Percentiles rank a stretch among this genome's conserved stretches.
Evolutionary conservation across 2,888 invertebrate species (phyloP).

Genomic region (Ormyrus rosae): DNA sequence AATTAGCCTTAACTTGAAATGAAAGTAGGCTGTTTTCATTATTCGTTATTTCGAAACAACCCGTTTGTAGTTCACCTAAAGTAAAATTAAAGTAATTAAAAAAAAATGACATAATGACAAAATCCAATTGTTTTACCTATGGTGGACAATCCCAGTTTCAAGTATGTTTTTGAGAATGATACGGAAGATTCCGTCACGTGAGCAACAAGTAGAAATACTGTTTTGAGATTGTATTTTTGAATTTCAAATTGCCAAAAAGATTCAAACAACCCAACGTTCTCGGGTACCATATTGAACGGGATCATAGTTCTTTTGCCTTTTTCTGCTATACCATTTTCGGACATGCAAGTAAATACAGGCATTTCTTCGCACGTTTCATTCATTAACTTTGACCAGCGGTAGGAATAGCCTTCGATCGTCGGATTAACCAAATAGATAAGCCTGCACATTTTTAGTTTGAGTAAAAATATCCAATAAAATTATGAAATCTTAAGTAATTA

Average conservation of each 20-base stretch:
- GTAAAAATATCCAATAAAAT: background rate
- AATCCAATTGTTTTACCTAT: conserved; percentile 27
- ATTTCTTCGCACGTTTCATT: conserved; percentile 72
- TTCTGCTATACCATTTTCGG: conserved; percentile 79
- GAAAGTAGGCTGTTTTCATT: conserved; percentile 77
- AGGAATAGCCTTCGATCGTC: conserved; percentile 80
- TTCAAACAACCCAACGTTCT: conserved; percentile 81
- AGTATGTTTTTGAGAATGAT: background rate
- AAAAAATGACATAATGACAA: background rate
- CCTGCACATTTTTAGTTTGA: conserved; percentile 71
- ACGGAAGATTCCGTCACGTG: conserved; percentile 39
- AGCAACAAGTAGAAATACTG: conserved; percentile 81
- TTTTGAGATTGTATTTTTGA: conserved; percentile 78
- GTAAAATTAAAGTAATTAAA: background rate
- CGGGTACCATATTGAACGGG: conserved; percentile 82
- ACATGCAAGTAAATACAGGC: conserved; percentile 78
- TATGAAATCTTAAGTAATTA: conserved; percentile 17
- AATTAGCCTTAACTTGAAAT: conserved; percentile 78
- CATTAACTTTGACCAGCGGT: conserved; percentile 79
- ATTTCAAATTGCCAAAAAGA: conserved; percentile 83
- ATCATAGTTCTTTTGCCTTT: conserved; percentile 80
- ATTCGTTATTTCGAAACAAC: conserved; percentile 77
- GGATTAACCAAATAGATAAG: conserved; percentile 83
- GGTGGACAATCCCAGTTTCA: conserved; percentile 24
- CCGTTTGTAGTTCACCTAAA: conserved; percentile 73